Percentiles rank a stretch among this genome's conserved stretches.
These are phyloP conservation scores for Acleris cristana DNA, from an alignment of 2,888 invertebrate species.

Conservation along the genomic window DNA sequence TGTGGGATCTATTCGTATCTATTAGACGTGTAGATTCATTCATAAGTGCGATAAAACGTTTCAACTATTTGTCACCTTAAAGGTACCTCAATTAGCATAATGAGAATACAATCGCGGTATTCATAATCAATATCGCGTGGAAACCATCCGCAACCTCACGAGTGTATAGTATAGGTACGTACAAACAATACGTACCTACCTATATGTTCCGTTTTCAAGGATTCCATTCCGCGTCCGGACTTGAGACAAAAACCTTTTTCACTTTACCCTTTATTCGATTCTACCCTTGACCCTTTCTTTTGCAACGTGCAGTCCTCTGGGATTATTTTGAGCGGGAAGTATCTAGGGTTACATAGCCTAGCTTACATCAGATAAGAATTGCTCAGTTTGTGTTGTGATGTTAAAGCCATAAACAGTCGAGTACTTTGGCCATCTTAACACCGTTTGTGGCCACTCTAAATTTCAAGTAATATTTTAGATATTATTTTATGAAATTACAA, in stretches of 20 bases:
- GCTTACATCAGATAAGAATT: neutral
- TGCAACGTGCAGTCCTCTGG: neutral
- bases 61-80: conserved; percentile 20
- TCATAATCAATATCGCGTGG: conserved; percentile 12
- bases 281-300: conserved; percentile 30
- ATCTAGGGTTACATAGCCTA: conserved; percentile 6
- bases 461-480: too few species aligned
- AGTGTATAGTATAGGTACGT: too few species aligned
- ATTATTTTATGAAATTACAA: too few species aligned
- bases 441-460: too few species aligned
- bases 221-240: conserved; percentile 20
- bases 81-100: conserved; percentile 35
- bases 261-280: conserved; percentile 26
- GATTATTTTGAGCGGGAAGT: conserved; percentile 13
- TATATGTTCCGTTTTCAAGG: conserved; percentile 20
- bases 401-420: neutral
- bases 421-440: too few species aligned
- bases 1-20: neutral
- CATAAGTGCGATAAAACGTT: neutral
- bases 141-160: neutral
- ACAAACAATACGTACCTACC: neutral
- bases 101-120: conserved; percentile 19
- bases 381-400: neutral
- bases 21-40: neutral
- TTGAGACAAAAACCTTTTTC: conserved; percentile 27